Evolutionary conservation across 2,888 invertebrate species (phyloP).

Genomic region (Chrysopilus asiliformis): DNA sequence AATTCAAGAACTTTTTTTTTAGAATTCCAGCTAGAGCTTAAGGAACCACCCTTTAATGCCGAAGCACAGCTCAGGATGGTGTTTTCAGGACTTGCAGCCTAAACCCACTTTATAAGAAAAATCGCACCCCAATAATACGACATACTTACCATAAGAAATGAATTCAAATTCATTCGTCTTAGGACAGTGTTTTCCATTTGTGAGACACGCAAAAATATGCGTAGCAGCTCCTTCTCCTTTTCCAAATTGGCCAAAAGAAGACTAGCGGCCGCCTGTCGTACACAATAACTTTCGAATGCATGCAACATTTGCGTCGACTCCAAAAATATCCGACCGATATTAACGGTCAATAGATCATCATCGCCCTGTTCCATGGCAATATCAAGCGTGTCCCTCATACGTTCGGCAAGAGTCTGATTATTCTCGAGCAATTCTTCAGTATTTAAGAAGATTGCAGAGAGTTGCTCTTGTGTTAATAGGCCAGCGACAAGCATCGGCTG

Average conservation of each 20-base stretch:
- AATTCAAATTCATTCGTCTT: conserved; percentile 89
- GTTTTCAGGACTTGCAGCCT: neutral
- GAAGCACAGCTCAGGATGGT: too few species aligned
- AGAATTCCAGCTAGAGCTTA: too few species aligned
- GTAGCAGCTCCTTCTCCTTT: conserved; percentile 84
- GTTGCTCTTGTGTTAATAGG: conserved; percentile 76
- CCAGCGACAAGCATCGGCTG: conserved; percentile 89
- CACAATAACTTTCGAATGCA: conserved; percentile 90
- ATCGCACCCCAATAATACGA: neutral
- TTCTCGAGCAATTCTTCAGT: conserved; percentile 84
- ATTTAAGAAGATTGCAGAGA: conserved; percentile 85
- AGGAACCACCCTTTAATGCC: too few species aligned
- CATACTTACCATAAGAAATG: conserved; percentile 80
- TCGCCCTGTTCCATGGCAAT: conserved; percentile 69
- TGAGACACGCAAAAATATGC: conserved; percentile 88
- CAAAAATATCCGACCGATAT: conserved; percentile 79
- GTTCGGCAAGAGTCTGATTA: conserved; percentile 71
- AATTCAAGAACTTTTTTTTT: too few species aligned
- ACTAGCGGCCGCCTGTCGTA: conserved; percentile 83
- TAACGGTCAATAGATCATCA: conserved; percentile 74
- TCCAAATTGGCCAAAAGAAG: conserved; percentile 77
- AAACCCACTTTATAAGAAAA: neutral
- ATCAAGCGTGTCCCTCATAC: conserved; percentile 74
- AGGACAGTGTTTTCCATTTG: conserved; percentile 93
- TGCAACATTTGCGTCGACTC: conserved; percentile 87